Conservation (phyloP, 2,888 invertebrate genomes). For the Drosophila niveifrons region DNA sequence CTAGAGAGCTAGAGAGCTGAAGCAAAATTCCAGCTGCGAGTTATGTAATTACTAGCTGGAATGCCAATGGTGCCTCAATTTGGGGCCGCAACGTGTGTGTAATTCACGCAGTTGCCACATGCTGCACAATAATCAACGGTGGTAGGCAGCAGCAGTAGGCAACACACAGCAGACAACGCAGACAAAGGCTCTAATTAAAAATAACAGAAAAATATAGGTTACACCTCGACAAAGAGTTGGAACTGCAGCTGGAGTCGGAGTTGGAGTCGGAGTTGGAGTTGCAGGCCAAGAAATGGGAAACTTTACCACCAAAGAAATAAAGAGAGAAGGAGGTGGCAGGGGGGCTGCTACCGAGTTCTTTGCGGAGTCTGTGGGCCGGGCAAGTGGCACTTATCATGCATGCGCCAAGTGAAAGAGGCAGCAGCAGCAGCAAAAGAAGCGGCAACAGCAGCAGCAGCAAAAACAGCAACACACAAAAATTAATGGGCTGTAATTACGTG, state of each 20-base stretch:
- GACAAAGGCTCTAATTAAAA: conserved; percentile 67
- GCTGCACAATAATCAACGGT: conserved; percentile 63
- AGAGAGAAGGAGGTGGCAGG: background rate
- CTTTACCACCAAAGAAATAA: conserved; percentile 56
- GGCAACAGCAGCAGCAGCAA: conserved; percentile 15
- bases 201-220: conserved; percentile 71
- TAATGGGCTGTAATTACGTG: conserved; percentile 76
- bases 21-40: conserved; percentile 38
- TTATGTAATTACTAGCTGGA: conserved; percentile 63
- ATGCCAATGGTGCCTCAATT: conserved; percentile 49
- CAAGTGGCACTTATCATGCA: conserved; percentile 75
- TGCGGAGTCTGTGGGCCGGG: conserved; percentile 54
- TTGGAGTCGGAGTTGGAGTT: conserved; percentile 1
- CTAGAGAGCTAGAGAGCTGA: background rate
- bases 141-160: conserved; percentile 32
- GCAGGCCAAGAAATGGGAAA: conserved; percentile 54
- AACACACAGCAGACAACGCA: conserved; percentile 11
- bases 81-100: conserved; percentile 31
- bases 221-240: conserved; percentile 62
- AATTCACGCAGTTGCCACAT: conserved; percentile 57
- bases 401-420: conserved; percentile 67
- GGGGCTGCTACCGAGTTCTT: conserved; percentile 19
- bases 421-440: conserved; percentile 17
- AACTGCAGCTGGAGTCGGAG: conserved; percentile 7
- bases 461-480: conserved; percentile 50